A percentile compares a stretch with the other conserved stretches of the same genome.
Conservation (phyloP, 2,888 invertebrate genomes). For the Odiellus spinosus region DNA sequence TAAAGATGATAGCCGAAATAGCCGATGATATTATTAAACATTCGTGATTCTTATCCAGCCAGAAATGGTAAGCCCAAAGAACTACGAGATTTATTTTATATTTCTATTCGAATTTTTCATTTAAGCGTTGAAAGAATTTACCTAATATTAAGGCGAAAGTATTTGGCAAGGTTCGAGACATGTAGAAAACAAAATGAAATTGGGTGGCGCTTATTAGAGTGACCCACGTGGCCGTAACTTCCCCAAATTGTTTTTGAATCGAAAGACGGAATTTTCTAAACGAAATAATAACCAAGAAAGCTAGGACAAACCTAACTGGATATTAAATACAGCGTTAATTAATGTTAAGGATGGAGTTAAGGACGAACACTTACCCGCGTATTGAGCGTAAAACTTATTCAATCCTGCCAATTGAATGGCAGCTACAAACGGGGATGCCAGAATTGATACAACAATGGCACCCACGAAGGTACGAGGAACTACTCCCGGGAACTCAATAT, state of each 20-base stretch:
- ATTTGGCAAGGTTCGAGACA: conserved; percentile 86
- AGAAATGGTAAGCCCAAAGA: conserved; percentile 63
- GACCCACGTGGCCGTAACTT: conserved; percentile 62
- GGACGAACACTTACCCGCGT: conserved; percentile 53
- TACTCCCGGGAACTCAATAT: conserved; percentile 86
- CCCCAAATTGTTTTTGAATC: conserved; percentile 59
- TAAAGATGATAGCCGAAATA: conserved; percentile 71
- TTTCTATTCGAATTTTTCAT: background rate
- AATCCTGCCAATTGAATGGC: conserved; percentile 48
- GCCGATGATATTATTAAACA: conserved; percentile 70
- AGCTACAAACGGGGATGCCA: conserved; percentile 59
- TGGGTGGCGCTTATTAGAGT: conserved; percentile 69
- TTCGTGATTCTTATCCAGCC: conserved; percentile 58
- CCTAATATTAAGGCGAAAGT: conserved; percentile 81
- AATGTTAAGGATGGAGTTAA: background rate
- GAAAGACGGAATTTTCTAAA: conserved; percentile 57
- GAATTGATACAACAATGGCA: conserved; percentile 57
- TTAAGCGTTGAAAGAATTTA: conserved; percentile 32
- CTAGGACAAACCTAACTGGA: conserved; percentile 63
- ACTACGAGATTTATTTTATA: conserved; percentile 40
- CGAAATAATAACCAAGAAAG: conserved; percentile 52
- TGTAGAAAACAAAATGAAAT: conserved; percentile 95
- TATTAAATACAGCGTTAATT: background rate
- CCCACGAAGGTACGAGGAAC: conserved; percentile 94
- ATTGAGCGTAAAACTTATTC: conserved; percentile 75